A percentile compares a stretch with the other conserved stretches of the same genome.
These are phyloP conservation scores for Aporophyla nigra DNA, from an alignment of 2,888 invertebrate species.

Conservation along the genomic window DNA sequence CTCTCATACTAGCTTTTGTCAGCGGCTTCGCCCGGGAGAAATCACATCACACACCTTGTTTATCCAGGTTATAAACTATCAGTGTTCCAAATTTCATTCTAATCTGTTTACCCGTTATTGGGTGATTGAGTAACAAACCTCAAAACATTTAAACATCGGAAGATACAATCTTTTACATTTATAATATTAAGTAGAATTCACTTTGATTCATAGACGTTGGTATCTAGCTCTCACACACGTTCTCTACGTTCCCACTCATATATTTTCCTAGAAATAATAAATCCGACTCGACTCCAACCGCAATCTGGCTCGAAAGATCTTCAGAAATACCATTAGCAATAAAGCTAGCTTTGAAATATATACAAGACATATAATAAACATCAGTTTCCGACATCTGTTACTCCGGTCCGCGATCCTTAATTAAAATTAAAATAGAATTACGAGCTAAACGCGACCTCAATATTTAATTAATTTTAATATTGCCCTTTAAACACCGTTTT, in stretches of 20 bases:
- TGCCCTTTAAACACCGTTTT: constrained; percentile 68
- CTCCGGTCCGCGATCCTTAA: constrained; percentile 78
- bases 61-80: too few relatives aligned
- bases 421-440: constrained; percentile 85
- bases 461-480: constrained; percentile 79
- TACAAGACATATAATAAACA: constrained; percentile 73
- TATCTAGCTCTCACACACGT: background rate
- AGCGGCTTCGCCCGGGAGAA: too few relatives aligned
- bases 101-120: too few relatives aligned
- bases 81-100: too few relatives aligned
- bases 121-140: too few relatives aligned
- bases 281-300: constrained; percentile 11
- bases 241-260: background rate
- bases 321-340: constrained; percentile 62
- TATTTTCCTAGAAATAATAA: constrained; percentile 32
- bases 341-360: constrained; percentile 63
- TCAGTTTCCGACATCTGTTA: constrained; percentile 82
- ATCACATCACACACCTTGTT: too few relatives aligned
- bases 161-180: too few relatives aligned
- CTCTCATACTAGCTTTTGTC: too few relatives aligned
- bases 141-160: too few relatives aligned
- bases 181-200: background rate
- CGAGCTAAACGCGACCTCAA: constrained; percentile 80
- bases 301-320: constrained; percentile 58
- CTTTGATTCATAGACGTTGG: background rate